Percentiles rank a stretch among this genome's conserved stretches.
phyloP scores from a whole-genome alignment of 2,113 vertebrate genomes.

The Axis porcinus region DNA sequence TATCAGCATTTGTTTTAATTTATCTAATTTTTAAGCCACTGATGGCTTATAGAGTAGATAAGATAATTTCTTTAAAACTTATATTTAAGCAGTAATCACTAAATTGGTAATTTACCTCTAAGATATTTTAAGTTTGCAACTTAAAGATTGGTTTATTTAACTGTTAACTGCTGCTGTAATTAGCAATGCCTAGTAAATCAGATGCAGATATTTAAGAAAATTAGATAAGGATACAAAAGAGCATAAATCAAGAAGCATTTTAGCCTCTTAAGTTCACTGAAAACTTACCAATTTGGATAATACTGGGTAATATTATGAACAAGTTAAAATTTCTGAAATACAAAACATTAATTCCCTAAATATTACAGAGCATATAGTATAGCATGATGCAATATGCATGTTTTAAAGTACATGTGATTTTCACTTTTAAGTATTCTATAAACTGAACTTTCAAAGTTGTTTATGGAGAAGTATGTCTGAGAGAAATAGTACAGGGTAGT shows the following conservation, averaged over 20 bases:
- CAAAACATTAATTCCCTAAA: background rate
- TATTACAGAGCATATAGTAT: background rate
- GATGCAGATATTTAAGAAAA: constrained; percentile 28
- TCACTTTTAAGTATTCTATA: background rate
- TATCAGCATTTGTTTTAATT: constrained; percentile 15
- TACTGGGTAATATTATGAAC: background rate
- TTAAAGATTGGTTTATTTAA: constrained; percentile 7
- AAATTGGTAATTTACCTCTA: background rate
- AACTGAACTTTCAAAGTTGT: background rate
- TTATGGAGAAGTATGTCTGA: background rate
- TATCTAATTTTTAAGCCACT: background rate
- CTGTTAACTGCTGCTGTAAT: background rate
- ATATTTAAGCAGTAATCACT: background rate
- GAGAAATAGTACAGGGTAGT: background rate
- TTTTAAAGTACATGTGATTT: background rate
- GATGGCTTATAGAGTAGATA: background rate
- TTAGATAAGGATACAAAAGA: constrained; percentile 6
- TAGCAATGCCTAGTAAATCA: background rate
- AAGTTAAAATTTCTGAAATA: constrained; percentile 14
- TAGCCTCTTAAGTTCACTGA: background rate
- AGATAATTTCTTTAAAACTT: constrained; percentile 20
- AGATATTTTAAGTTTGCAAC: background rate
- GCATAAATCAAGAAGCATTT: background rate
- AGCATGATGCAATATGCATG: background rate
- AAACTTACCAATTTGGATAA: constrained; percentile 2